Base-by-base conservation (phyloP, 2,888 invertebrate species). In the Rhorus exstirpatorius region DNA sequence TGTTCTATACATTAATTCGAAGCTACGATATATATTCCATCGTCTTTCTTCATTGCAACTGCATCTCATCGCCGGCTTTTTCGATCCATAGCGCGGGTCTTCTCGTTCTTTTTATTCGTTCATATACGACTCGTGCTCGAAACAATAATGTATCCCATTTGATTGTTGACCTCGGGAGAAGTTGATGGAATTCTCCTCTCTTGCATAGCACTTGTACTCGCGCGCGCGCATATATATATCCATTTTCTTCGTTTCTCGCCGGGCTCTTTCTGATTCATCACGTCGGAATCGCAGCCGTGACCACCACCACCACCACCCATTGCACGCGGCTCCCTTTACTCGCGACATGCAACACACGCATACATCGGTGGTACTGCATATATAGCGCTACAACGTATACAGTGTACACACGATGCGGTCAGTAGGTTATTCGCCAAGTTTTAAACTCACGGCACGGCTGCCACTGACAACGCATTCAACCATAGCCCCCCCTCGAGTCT, bases 371-470 rank as follows among this genome's bases (percentile, higher is more conserved):
- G 21, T 26, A 7, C 74, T 14, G 10, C 12, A 35, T 55, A 26
- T 14, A 61, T 14, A 38, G 14, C 21, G 6, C 6, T 63, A 63
- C 24, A 63, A n/a, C n/a, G n/a, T 44, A 46, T 67, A 35, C 46
- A 35, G 60, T 75, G 49, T 70, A 71, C 53, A 61, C 70, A 82
- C 58, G 81, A 79, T 86, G 89, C 86, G 87, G 89, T 87, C 88
- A 90, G 84, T 87, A 86, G 87, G 89, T 89, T 90, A 90, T 90
- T 90, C 87, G 79, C 60, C 79, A 87, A 87, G 85, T 86, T 85
- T 79, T 68, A 58, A 53, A 80, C 76, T 72, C 79, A 49, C 60
- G 53, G 21, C 58, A 41, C 77, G 38, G 49, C 49, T 68, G 49
- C 70, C 63, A 70, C 55, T 19, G 41, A 26, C 49, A 63, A 68